phyloP scores from a whole-genome alignment of 2,888 invertebrate species.

The Halictus quadricinctus region DNA sequence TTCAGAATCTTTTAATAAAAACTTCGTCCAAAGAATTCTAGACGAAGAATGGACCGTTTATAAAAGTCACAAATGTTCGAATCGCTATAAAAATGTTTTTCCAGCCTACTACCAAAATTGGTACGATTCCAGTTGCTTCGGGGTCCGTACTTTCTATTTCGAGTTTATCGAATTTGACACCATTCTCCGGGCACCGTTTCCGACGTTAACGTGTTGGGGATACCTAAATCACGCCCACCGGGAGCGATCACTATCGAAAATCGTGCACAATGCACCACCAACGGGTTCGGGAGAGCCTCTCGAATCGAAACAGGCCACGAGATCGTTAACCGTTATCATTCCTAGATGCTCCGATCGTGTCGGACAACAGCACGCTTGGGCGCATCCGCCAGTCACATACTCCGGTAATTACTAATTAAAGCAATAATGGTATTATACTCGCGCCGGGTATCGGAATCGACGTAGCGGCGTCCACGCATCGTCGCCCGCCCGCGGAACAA shows the following conservation, averaged over 20 bases:
- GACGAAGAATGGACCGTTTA: no score
- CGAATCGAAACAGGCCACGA: slow-evolving; percentile 8
- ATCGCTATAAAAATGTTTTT: neutral
- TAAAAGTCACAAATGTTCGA: no score
- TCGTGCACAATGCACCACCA: neutral
- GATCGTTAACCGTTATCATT: slow-evolving; percentile 51
- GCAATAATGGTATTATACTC: slow-evolving; percentile 69
- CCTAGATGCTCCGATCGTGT: slow-evolving; percentile 28
- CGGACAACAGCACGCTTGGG: slow-evolving; percentile 43
- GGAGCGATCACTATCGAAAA: neutral
- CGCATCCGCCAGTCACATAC: slow-evolving; percentile 57
- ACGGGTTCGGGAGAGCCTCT: neutral
- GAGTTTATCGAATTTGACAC: slow-evolving; percentile 6
- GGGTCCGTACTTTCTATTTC: neutral
- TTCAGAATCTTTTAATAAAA: neutral
- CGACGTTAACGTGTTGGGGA: neutral
- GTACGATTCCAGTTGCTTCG: neutral
- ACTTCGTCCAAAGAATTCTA: no score
- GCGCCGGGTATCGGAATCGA: slow-evolving; percentile 55
- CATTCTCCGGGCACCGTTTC: neutral
- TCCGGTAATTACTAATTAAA: slow-evolving; percentile 69
- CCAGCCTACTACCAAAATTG: neutral
- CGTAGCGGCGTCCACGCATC: slow-evolving; percentile 68
- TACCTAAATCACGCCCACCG: neutral
- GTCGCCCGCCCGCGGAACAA: slow-evolving; percentile 42